A percentile compares a stretch with the other conserved stretches of the same genome.
These are phyloP conservation scores for Microcebus jonahi DNA, from an alignment of 2,113 vertebrate genomes.

Conservation along the genomic window DNA sequence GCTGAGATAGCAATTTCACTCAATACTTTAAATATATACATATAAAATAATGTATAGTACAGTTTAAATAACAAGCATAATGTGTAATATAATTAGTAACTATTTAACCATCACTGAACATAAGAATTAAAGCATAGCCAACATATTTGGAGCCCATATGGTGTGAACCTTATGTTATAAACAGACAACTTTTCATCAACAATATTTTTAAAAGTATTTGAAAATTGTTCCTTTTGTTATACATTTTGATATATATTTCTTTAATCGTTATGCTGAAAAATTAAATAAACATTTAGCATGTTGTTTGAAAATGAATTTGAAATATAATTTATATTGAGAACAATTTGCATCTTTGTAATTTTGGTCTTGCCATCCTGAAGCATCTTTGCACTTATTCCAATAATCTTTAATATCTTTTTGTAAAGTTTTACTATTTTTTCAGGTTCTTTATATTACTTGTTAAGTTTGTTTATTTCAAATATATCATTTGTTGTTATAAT, in stretches of 20 bases:
- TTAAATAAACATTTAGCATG: background rate
- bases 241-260: background rate
- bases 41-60: background rate
- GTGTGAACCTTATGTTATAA: background rate
- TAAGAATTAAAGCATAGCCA: background rate
- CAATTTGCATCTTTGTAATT: background rate
- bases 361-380: background rate
- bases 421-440: background rate
- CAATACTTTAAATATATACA: background rate
- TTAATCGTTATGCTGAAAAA: background rate
- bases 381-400: background rate
- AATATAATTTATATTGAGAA: background rate
- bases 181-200: background rate
- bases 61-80: background rate
- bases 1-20: background rate
- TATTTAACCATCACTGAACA: background rate
- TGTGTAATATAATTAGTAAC: background rate
- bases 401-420: background rate
- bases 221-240: background rate
- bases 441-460: background rate
- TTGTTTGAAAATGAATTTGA: background rate
- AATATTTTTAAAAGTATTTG: background rate
- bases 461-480: background rate
- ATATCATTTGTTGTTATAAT: background rate
- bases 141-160: background rate